phyloP scores from a whole-genome alignment of 2,797 vertebrate genomes.

The Rallus crepitans region DNA sequence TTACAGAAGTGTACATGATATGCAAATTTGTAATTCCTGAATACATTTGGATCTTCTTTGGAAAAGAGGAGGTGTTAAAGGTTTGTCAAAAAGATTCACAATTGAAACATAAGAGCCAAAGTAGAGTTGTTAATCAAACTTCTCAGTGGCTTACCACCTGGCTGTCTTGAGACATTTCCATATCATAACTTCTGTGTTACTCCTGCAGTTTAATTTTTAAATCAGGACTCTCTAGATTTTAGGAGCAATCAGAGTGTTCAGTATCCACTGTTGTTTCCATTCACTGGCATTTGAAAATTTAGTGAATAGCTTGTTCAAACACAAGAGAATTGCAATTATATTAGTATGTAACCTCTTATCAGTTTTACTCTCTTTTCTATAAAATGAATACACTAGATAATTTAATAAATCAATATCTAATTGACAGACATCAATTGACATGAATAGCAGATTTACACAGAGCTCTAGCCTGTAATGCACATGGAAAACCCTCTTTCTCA shows the following conservation, averaged over 20 bases:
- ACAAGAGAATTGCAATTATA: neutral
- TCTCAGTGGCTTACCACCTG: constrained; percentile 57
- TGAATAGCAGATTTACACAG: neutral
- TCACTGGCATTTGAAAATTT: neutral
- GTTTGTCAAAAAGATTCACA: neutral
- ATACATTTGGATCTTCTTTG: too few species aligned
- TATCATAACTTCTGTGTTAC: constrained; percentile 64
- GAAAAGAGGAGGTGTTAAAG: too few species aligned
- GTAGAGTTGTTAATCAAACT: neutral
- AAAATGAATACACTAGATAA: neutral
- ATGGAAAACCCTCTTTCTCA: neutral
- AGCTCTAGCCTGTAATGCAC: neutral
- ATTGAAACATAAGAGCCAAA: constrained; percentile 4
- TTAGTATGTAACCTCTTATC: neutral
- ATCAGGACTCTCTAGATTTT: constrained; percentile 62
- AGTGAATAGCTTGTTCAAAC: neutral
- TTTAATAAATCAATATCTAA: neutral
- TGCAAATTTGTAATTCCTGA: too few species aligned
- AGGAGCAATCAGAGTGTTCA: neutral
- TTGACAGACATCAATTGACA: neutral
- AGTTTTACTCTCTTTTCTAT: neutral
- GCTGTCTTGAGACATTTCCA: constrained; percentile 53
- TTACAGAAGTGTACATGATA: too few species aligned
- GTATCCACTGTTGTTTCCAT: neutral
- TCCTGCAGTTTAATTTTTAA: constrained; percentile 56